Base-by-base conservation (phyloP, 2,888 invertebrate genomes). In the Pseudococcus viburni region DNA sequence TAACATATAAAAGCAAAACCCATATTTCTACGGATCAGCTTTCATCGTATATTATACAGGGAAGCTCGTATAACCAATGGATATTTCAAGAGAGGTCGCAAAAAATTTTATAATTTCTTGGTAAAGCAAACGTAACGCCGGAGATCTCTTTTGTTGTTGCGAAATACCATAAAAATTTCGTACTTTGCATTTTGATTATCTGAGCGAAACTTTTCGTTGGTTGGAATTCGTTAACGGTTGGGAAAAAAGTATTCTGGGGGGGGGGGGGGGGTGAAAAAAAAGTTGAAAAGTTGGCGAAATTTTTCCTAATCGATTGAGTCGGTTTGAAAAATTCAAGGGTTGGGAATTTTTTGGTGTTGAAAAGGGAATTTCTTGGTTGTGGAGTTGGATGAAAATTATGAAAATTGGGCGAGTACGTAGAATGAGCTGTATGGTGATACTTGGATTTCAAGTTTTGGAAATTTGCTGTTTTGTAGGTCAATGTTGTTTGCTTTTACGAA, bases 1-100 rank as follows among this genome's bases (percentile, higher is more conserved):
- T 85, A 83, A 83, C 80, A 83, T 83, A 12, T 83, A 83, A 46
- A 83, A 83, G 80, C 80, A 83, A 46, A 83, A 83, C 46, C 39
- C 80, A 83, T 83, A 83, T 73, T 73, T 73, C 73, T 73, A 17
- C 73, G 33, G 73, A 73, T 73, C 73, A 73, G 73, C 15, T 73
- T 73, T 73, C 73, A 73, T 73, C 73, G 73, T 73, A 73, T 73
- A 73, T 73, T 73, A 73, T 73, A 17, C 26, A 17, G 33, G 73
- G 17, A 2, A 0, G 33, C 73, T 73, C 26, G 17, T 73, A 33
- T 73, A 73, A 73, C 73, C 33, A 73, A 73, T 33, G 33, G 33
- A 73, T 73, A 33, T 73, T 73, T 33, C 73, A 73, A 64, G 73
- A 73, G 33, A 33, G 73, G 15, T 73, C 17, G 73, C 73, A 73